Evolutionary conservation across 2,113 vertebrate species (phyloP), one percentile per base, ranked within the genome.

Genomic region (Sialia sialis): DNA sequence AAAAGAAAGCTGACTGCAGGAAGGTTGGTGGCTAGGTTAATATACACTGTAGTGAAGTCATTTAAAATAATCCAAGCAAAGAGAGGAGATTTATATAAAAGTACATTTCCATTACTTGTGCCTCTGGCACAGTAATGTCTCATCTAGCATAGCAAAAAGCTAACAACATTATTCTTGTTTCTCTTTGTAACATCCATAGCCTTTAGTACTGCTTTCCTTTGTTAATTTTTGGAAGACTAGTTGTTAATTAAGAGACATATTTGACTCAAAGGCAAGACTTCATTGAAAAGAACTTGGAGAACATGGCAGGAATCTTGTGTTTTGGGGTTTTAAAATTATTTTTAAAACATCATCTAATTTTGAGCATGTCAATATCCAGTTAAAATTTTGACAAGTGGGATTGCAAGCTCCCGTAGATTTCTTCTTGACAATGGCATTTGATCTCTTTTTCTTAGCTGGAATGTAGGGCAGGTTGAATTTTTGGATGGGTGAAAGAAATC

Each of bases 21-120:
- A 79, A 66, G 60, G 56, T 62, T 95, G 84, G 55, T 94, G 89
- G 60, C 72, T 80, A 38, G 75, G 93, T 89, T 96, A 91, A 93
- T 94, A 70, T 63, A 62, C 52, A 25, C 62, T 90, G 34, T 80
- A 80, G 93, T 56, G 14, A 55, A 96, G 93, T 94, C 80, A 87
- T 95, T 95, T 81, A 91, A 92, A 96, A 89, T 78, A 96, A 93
- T 92, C 66, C 76, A 97, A 95, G 86, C 93, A 89, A 96, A 96
- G 56, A 93, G 85, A 93, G 89, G 75, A 93, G 79, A 92, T 91
- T 94, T 96, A 81, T 97, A 69, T 52, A 51, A 91, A 96, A 95
- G 77, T 90, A 83, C 27, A 38, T 93, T 96, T 96, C 90, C 44
- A 82, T 89, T 91, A 91, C 68, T 90, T 66, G 39, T 90, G 59